Percentiles rank a stretch among this genome's conserved stretches.
These are phyloP conservation scores for Ibycter americanus DNA, from an alignment of 2,797 vertebrate species.

Conservation along the genomic window DNA sequence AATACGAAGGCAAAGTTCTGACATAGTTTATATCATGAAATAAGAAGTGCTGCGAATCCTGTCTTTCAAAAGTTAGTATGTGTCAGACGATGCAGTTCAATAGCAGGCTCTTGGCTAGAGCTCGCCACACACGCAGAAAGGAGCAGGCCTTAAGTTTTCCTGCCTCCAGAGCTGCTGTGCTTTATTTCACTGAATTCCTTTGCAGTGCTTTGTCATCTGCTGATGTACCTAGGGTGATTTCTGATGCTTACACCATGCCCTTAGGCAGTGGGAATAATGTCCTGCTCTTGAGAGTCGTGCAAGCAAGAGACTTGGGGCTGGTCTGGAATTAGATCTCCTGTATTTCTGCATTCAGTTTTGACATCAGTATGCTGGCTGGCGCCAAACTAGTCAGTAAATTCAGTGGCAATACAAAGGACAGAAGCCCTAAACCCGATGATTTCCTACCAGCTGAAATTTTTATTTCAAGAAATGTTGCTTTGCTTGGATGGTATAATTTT, in stretches of 20 bases:
- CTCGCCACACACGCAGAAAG: neutral
- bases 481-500: neutral
- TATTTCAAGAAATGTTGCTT: neutral
- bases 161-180: neutral
- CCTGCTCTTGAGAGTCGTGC: neutral
- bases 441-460: neutral
- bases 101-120: neutral
- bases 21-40: neutral
- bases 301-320: neutral
- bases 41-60: neutral
- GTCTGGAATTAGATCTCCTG: neutral
- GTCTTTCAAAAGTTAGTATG: neutral
- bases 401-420: neutral
- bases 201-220: neutral
- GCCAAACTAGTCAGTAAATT: neutral
- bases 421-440: neutral
- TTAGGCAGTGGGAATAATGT: neutral
- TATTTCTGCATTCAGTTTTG: neutral
- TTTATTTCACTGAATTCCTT: neutral
- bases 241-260: accelerated
- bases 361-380: neutral
- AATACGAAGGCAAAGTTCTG: neutral
- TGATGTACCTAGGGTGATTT: neutral
- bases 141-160: neutral
- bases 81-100: neutral